Conservation (phyloP, 2,113 vertebrate species). For the Regulus satrapa region DNA sequence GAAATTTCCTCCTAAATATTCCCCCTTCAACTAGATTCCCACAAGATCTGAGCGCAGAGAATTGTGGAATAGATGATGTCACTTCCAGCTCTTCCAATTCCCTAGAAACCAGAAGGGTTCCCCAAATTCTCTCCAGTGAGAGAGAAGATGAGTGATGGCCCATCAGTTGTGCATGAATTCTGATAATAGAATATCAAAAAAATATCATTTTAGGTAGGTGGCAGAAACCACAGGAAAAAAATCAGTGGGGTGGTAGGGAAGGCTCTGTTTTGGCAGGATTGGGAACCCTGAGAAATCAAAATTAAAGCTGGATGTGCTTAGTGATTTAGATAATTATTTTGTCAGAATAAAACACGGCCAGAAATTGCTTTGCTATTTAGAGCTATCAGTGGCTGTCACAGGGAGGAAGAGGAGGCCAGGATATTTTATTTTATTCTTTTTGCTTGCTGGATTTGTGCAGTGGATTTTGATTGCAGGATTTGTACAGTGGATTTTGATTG, state of each 20-base stretch:
- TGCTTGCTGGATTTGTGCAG: background rate
- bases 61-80: background rate
- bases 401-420: background rate
- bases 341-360: background rate
- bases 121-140: background rate
- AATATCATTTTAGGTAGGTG: background rate
- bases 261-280: background rate
- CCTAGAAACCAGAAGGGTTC: background rate
- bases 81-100: background rate
- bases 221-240: background rate
- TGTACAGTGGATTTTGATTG: background rate
- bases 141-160: background rate
- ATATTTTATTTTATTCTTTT: background rate
- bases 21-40: background rate
- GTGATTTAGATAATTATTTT: background rate
- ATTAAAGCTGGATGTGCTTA: background rate
- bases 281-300: background rate
- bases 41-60: background rate
- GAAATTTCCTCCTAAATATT: background rate
- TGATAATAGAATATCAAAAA: background rate
- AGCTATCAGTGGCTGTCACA: background rate
- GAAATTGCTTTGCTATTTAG: background rate
- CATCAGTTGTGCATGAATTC: background rate
- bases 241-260: background rate
- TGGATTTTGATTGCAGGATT: background rate